Evolutionary conservation across 2,888 invertebrate genomes (phyloP).

Genomic region (Pachydiplax longipennis): DNA sequence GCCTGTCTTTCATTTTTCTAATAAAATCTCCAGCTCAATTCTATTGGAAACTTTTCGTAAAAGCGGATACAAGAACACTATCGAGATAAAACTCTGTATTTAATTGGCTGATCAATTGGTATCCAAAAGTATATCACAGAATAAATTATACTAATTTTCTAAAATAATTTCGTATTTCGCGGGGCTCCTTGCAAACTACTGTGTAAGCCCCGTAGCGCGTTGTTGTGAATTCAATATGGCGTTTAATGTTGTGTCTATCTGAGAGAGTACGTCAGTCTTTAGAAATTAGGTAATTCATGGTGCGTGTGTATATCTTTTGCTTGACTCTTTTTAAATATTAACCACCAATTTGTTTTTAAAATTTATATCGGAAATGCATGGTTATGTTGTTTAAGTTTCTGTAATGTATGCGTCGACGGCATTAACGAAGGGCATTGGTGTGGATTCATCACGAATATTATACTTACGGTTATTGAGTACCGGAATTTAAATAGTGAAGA

Average conservation of each 20-base stretch:
- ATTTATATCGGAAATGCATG: background rate
- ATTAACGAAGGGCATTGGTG: slow-evolving; percentile 24
- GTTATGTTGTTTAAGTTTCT: background rate
- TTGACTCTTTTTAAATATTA: background rate
- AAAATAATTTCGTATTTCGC: slow-evolving; percentile 42
- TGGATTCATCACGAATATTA: slow-evolving; percentile 1
- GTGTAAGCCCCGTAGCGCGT: slow-evolving; percentile 70
- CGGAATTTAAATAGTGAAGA: background rate
- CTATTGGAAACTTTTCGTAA: background rate
- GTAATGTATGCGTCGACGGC: slow-evolving; percentile 27
- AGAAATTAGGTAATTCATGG: slow-evolving; percentile 44
- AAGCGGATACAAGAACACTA: background rate
- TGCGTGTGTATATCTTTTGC: background rate
- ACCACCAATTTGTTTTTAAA: background rate
- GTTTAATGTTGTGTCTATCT: slow-evolving; percentile 69
- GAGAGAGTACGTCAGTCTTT: slow-evolving; percentile 63
- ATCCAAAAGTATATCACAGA: background rate
- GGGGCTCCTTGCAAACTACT: slow-evolving; percentile 60
- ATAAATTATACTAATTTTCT: slow-evolving; percentile 5
- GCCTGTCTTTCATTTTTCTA: background rate
- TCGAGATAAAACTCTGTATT: background rate
- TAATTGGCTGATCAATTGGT: background rate
- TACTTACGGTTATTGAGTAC: background rate
- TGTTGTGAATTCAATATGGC: slow-evolving; percentile 77
- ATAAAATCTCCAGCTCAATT: background rate